Evolutionary conservation across 2,888 invertebrate genomes (phyloP).

Genomic region (Arctia plantaginis): DNA sequence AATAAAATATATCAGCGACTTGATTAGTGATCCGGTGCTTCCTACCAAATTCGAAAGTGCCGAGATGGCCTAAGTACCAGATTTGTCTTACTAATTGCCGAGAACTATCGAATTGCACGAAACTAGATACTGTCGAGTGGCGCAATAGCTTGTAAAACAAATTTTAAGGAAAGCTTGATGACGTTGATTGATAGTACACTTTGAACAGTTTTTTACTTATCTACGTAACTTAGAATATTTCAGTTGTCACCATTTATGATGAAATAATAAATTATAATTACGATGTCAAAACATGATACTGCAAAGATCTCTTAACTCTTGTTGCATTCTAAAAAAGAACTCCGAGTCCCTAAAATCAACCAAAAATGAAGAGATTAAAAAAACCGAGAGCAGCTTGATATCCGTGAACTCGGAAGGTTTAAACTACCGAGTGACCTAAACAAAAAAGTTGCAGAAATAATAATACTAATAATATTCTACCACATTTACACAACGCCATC

Average conservation of each 20-base stretch:
- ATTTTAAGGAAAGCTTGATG: not conserved
- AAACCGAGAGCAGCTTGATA: no score
- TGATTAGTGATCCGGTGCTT: not conserved
- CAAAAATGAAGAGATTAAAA: no score
- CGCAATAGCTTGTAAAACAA: not conserved
- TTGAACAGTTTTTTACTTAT: no score
- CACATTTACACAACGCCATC: no score
- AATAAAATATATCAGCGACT: not conserved
- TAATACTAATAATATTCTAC: no score
- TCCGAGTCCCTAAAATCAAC: no score
- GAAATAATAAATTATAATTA: no score
- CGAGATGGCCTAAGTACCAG: not conserved
- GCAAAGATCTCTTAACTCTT: no score
- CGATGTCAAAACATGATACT: no score
- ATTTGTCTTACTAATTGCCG: not conserved
- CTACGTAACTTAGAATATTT: no score
- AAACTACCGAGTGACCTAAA: not conserved
- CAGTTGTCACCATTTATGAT: no score
- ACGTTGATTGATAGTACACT: not conserved
- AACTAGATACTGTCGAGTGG: not conserved
- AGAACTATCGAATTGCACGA: not conserved
- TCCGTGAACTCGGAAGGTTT: not conserved
- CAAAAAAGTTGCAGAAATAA: not conserved
- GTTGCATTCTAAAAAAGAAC: not conserved
- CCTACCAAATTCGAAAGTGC: conserved; percentile 11